Evolutionary conservation across 2,113 vertebrate species (phyloP).

Genomic region (Chamaetylas fuelleborni): DNA sequence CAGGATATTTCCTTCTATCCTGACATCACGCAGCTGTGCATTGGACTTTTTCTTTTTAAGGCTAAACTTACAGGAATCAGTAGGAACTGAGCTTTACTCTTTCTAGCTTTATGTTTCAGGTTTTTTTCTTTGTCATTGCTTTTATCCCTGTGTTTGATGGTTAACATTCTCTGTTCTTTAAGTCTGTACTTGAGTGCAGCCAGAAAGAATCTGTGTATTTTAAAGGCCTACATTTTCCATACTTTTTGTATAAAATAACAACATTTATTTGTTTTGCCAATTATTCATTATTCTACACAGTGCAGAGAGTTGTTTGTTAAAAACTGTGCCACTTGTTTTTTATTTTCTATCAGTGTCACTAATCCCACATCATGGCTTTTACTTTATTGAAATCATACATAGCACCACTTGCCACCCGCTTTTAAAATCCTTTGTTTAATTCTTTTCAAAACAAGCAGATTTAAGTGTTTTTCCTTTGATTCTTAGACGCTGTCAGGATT

Average conservation of each 20-base stretch:
- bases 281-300: constrained; percentile 7
- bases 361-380: constrained; percentile 7
- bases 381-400: constrained; percentile 33
- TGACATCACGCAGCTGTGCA: neutral
- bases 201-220: constrained; percentile 12
- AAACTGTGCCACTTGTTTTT: constrained; percentile 36
- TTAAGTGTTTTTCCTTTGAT: constrained; percentile 64
- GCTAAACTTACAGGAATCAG: neutral
- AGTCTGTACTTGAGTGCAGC: neutral
- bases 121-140: neutral
- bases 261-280: constrained; percentile 41
- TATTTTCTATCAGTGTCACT: neutral
- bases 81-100: neutral
- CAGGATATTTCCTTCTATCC: neutral
- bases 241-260: constrained; percentile 18
- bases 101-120: neutral
- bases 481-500: constrained; percentile 87
- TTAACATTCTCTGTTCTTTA: constrained; percentile 1
- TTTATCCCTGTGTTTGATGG: constrained; percentile 13
- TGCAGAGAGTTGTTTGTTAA: constrained; percentile 14
- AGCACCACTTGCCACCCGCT: neutral
- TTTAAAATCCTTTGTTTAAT: constrained; percentile 49
- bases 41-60: neutral
- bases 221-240: constrained; percentile 18
- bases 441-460: constrained; percentile 49